Conservation (phyloP, 2,113 vertebrate genomes). For the Gadus chalcogrammus region DNA sequence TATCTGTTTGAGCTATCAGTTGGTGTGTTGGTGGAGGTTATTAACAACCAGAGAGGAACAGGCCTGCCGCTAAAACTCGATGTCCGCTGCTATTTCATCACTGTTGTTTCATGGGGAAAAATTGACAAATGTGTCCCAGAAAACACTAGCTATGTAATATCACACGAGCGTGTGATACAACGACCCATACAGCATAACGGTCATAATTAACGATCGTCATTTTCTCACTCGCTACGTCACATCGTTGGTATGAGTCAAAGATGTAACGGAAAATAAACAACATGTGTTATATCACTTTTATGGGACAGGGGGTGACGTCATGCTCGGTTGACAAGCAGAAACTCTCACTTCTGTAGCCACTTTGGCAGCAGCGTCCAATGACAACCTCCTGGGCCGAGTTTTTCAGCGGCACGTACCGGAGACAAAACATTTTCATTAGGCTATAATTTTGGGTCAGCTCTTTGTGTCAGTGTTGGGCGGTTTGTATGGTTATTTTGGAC, state of each 20-base stretch:
- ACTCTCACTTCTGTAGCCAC: background rate
- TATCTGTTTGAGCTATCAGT: conserved; percentile 13
- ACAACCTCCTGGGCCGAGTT: too few relatives aligned
- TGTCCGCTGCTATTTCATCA: conserved; percentile 13
- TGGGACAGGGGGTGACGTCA: background rate
- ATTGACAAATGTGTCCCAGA: conserved; percentile 2
- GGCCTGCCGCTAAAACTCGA: conserved; percentile 21
- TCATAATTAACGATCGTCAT: conserved; percentile 9
- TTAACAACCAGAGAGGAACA: conserved; percentile 19
- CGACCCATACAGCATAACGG: conserved; percentile 22
- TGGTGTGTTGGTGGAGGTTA: conserved; percentile 18
- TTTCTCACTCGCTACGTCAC: conserved; percentile 22
- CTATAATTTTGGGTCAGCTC: conserved; percentile 64
- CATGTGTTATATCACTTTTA: too few relatives aligned
- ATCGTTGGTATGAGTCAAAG: conserved; percentile 1
- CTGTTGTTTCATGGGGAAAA: conserved; percentile 8
- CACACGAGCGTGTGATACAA: conserved; percentile 12
- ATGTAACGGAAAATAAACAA: background rate
- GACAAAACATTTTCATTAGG: conserved; percentile 57
- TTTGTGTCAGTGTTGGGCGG: conserved; percentile 55
- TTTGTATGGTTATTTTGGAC: conserved; percentile 65
- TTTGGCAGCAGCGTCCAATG: conserved; percentile 13
- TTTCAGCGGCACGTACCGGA: conserved; percentile 18
- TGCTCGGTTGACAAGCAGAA: background rate
- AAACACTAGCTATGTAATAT: conserved; percentile 10